Conservation (phyloP, 1,140 invertebrate species). For the Polyergus mexicanus region DNA sequence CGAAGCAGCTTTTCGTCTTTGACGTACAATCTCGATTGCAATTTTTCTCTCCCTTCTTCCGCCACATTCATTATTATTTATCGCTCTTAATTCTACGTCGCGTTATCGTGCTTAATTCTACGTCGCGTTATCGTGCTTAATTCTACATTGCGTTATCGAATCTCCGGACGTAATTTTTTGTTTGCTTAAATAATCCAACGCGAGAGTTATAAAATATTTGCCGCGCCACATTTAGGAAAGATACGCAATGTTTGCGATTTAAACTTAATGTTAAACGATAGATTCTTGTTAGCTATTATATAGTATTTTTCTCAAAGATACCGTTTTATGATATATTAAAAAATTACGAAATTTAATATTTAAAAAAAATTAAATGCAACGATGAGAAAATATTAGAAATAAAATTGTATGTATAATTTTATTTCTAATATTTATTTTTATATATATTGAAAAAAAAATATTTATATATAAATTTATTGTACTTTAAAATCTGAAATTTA, state of each 20-base stretch:
- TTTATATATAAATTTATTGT: background rate
- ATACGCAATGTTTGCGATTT: background rate
- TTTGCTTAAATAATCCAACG: slow-evolving; percentile 14
- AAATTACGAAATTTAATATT: background rate
- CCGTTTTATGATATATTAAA: background rate
- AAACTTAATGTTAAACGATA: background rate
- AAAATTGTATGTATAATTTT: background rate
- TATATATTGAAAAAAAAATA: background rate
- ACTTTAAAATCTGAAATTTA: background rate
- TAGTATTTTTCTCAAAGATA: background rate
- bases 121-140: background rate
- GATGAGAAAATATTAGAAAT: background rate
- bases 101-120: too few species aligned
- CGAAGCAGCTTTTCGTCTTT: slow-evolving; percentile 3
- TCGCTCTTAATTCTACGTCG: background rate
- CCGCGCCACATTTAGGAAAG: background rate
- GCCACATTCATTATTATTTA: background rate
- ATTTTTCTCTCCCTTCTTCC: background rate
- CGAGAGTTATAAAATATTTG: slow-evolving; percentile 30
- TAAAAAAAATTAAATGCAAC: background rate
- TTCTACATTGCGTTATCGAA: background rate
- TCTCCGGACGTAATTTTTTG: background rate
- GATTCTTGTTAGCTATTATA: background rate
- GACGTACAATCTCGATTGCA: background rate
- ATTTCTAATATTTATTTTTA: background rate